A percentile compares a stretch with the other conserved stretches of the same genome.
phyloP scores from a whole-genome alignment of 2,888 invertebrate genomes.

The Agrotis ipsilon region DNA sequence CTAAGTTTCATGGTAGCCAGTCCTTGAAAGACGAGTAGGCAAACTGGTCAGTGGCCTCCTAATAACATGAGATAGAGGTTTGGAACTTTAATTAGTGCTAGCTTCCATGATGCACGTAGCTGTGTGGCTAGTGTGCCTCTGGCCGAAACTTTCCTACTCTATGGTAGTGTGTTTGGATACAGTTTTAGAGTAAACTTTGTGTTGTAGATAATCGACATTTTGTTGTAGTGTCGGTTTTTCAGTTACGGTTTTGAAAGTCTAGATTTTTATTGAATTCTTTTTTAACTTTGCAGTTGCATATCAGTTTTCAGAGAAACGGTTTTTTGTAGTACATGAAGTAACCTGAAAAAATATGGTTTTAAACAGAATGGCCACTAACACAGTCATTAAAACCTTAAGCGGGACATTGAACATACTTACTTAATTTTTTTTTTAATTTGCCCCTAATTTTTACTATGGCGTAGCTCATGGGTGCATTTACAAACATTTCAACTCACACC shows the following conservation, averaged over 20 bases:
- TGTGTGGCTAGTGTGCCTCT: neutral
- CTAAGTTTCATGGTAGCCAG: constrained; percentile 1
- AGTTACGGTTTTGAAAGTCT: neutral
- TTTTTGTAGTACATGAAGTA: no score
- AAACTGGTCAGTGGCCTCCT: constrained; percentile 26
- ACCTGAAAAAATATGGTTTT: no score
- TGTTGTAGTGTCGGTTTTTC: neutral
- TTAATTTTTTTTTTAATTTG: no score
- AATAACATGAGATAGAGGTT: constrained; percentile 18
- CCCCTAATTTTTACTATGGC: no score
- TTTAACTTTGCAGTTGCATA: neutral
- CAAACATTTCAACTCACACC: no score
- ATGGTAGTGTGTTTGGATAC: neutral
- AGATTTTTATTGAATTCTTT: neutral
- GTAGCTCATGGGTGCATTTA: no score
- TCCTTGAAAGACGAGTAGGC: constrained; percentile 9
- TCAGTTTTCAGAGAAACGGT: neutral
- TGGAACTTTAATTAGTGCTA: constrained; percentile 45
- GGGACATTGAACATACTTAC: no score
- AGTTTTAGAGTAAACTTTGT: constrained; percentile 2
- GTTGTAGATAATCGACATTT: neutral
- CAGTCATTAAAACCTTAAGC: no score
- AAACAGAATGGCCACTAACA: no score
- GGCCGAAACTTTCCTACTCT: constrained; percentile 19
- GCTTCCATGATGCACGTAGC: constrained; percentile 2